These are phyloP conservation scores for Chironomus riparius DNA, from an alignment of 2,888 invertebrate species.

Conservation along the genomic window DNA sequence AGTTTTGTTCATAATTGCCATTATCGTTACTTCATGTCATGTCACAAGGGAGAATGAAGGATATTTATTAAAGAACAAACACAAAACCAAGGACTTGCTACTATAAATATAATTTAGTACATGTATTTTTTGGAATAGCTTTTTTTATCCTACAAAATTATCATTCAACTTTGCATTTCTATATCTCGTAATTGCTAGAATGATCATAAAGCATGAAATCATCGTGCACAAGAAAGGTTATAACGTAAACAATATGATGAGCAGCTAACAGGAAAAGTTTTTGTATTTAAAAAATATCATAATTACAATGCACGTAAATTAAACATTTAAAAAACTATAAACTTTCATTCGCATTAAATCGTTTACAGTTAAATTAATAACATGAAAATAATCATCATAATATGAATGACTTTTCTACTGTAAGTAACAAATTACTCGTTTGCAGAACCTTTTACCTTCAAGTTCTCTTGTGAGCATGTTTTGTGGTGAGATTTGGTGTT, in stretches of 20 bases:
- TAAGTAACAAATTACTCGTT: no score
- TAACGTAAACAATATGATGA: no score
- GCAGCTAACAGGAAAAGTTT: neutral
- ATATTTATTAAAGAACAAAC: neutral
- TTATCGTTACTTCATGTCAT: neutral
- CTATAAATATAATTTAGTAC: neutral
- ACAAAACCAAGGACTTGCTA: neutral
- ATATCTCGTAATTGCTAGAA: neutral
- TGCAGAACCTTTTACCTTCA: no score
- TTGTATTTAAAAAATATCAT: neutral
- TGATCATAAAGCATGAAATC: neutral
- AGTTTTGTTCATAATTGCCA: neutral
- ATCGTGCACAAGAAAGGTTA: neutral
- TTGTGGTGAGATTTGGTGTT: no score
- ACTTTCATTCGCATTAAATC: neutral
- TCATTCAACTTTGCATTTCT: no score
- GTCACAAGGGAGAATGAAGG: neutral
- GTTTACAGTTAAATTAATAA: neutral
- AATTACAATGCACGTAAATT: neutral
- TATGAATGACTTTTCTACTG: slow-evolving; percentile 7
- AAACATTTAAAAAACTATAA: slow-evolving; percentile 17
- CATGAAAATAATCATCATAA: slow-evolving; percentile 1
- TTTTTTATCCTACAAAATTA: no score
- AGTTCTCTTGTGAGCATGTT: no score
- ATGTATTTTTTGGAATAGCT: no score